phyloP scores from a whole-genome alignment of 2,113 vertebrate genomes.

The Anarhynchus alexandrinus region DNA sequence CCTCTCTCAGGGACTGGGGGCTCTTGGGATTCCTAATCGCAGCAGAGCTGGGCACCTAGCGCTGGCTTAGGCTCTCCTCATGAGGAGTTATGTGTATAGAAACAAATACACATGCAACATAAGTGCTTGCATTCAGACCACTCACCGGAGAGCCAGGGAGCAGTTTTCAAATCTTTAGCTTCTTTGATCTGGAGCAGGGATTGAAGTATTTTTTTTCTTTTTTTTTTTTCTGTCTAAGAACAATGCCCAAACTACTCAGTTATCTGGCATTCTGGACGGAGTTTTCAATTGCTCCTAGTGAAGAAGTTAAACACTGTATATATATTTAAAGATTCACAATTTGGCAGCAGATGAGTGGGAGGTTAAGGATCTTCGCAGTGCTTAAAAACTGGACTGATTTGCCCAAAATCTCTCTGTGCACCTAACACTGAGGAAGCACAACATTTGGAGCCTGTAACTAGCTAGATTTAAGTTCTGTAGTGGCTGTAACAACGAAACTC shows the following conservation, averaged over 20 bases:
- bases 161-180: not conserved
- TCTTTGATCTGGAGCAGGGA: not conserved
- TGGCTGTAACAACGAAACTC: not conserved
- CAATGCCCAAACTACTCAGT: not conserved
- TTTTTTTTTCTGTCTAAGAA: not conserved
- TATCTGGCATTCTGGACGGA: not conserved
- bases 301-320: not conserved
- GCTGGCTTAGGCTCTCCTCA: not conserved
- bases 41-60: not conserved
- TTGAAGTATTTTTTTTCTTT: not conserved
- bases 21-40: not conserved
- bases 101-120: not conserved
- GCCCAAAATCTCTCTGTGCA: not conserved
- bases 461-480: not conserved
- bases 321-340: not conserved
- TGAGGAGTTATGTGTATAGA: accelerated
- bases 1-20: not conserved
- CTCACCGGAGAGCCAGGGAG: not conserved
- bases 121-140: not conserved
- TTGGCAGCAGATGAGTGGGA: not conserved
- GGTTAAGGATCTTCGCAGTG: not conserved
- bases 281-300: not conserved
- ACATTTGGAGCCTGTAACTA: not conserved
- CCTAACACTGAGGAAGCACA: not conserved
- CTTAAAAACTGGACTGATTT: not conserved